Evolutionary conservation across 2,797 vertebrate genomes (phyloP), one percentile per base, ranked within the genome.

Genomic region (Mionectes olivaceus): DNA sequence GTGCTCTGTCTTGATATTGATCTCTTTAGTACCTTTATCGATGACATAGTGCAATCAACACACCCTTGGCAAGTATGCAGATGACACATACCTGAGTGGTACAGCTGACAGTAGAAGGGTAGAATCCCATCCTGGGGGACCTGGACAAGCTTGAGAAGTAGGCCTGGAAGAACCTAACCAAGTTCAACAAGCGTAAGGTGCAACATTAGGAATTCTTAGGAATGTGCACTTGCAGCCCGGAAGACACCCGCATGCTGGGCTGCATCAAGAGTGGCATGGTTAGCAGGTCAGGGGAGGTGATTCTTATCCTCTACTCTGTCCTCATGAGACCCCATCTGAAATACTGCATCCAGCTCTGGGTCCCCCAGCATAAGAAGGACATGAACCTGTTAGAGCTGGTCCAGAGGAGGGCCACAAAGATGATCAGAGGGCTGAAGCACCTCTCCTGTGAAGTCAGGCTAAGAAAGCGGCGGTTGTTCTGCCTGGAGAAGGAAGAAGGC

Each of bases 361-460:
- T 63, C 23, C 6, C 13, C 24, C 61, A 44, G 19, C 8, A 7
- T 5, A 24, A 21, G 23, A 35, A 37, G 15, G 19, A n/a, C 56
- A 24, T 12, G 32, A 44, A 50, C 7, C 3, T 30, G 9, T 30
- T 0, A 0, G 27, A 32, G 22, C 0, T 0, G 10, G 10, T 53
- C 10, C 13, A 81, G 30, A 60, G 19, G 32, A 50, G 43, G 12
- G 19, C 11, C n/a, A 25, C 0, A 3, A 15, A 56, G 49, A n/a
- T 19, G 5, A n/a, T 63, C 32, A 28, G 24, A 56, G 39, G 17
- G n/a, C 49, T 56, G 35, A 19, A 61, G 8, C 13, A 41, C 21
- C 11, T 41, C 21, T 77, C 25, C 19, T 41, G 15, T 3, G 6
- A 19, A 63, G 16, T 73, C 41, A 63, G 41, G 19, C 43, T 56